Evolutionary conservation across 1,140 invertebrate genomes (phyloP).

Genomic region (Adelges cooleyi): DNA sequence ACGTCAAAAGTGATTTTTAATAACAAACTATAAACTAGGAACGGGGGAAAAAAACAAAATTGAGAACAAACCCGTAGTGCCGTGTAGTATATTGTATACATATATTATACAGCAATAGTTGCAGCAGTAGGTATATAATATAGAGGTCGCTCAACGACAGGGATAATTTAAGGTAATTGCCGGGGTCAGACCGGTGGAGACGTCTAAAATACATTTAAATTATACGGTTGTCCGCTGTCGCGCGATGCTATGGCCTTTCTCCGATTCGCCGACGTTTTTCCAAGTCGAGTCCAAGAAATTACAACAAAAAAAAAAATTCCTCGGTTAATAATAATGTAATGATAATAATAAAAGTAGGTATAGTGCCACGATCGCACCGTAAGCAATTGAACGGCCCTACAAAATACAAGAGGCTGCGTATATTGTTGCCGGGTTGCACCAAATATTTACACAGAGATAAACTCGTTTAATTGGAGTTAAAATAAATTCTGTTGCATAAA

Average conservation of each 20-base stretch:
- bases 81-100: too few relatives aligned
- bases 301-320: background rate
- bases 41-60: slow-evolving; percentile 9
- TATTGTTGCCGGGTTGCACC: too few relatives aligned
- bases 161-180: slow-evolving; percentile 29
- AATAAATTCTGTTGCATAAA: too few relatives aligned
- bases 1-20: slow-evolving; percentile 29
- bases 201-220: slow-evolving; percentile 29
- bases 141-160: background rate
- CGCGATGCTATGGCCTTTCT: background rate
- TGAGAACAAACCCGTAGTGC: slow-evolving; percentile 16
- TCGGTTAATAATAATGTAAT: slow-evolving; percentile 10
- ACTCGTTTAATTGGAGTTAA: too few relatives aligned
- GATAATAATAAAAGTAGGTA: background rate
- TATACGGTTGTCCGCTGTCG: slow-evolving; percentile 20
- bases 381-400: too few relatives aligned
- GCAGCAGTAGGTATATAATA: too few relatives aligned
- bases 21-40: slow-evolving; percentile 18
- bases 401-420: too few relatives aligned
- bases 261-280: slow-evolving; percentile 20
- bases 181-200: slow-evolving; percentile 3
- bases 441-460: too few relatives aligned
- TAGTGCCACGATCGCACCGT: too few relatives aligned
- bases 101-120: too few relatives aligned
- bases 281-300: background rate